Evolutionary conservation across 1,140 invertebrate species (phyloP).

Genomic region (Bombus consobrinus): DNA sequence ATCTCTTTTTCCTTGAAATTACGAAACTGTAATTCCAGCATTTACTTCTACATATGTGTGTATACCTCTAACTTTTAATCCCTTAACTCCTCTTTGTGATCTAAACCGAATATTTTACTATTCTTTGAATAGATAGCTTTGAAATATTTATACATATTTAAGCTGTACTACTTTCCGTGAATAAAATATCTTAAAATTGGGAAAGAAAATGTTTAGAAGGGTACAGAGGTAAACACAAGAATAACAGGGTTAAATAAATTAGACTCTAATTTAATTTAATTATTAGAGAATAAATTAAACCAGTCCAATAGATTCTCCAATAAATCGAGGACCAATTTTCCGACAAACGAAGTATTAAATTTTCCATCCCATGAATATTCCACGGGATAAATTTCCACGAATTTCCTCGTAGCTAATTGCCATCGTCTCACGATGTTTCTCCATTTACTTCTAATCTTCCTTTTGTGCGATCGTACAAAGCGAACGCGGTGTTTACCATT

Average conservation of each 20-base stretch:
- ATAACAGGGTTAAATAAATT: not conserved
- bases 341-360: not conserved
- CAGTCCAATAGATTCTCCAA: not conserved
- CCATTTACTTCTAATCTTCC: not conserved
- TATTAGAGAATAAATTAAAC: not conserved
- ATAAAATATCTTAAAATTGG: too few species aligned
- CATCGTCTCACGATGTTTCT: not conserved
- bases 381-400: not conserved
- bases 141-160: too few species aligned
- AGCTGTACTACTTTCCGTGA: too few species aligned
- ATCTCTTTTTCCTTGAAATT: not conserved
- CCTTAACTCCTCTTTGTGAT: too few species aligned
- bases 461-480: slow-evolving; percentile 3
- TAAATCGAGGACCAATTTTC: not conserved
- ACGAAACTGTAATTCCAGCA: not conserved
- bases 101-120: too few species aligned
- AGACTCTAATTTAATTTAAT: too few species aligned
- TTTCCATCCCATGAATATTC: not conserved
- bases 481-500: slow-evolving; percentile 50
- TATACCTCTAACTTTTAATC: too few species aligned
- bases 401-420: not conserved
- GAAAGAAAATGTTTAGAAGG: too few species aligned
- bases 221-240: not conserved
- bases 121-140: too few species aligned
- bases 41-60: too few species aligned